phyloP scores from a whole-genome alignment of 2,113 vertebrate genomes.

The Eulemur rufifrons region DNA sequence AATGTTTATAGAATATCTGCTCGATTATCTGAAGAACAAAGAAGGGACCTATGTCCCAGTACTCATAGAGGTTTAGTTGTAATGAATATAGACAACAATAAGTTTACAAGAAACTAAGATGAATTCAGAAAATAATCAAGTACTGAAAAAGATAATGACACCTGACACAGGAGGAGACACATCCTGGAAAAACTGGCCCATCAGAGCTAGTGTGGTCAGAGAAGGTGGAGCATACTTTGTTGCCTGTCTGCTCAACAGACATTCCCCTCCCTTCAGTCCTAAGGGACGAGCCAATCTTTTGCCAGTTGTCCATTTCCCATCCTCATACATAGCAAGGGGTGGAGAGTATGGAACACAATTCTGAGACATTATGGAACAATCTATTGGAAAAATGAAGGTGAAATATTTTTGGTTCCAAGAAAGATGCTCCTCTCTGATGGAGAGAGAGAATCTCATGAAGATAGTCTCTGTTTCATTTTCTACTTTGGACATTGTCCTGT shows the following conservation, averaged over 20 bases:
- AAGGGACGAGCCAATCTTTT: neutral
- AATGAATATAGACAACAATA: neutral
- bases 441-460: neutral
- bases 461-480: neutral
- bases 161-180: neutral
- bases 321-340: rapidly evolving
- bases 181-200: rapidly evolving
- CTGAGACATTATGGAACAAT: neutral
- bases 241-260: rapidly evolving
- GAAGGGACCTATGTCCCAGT: neutral
- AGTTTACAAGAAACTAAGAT: neutral
- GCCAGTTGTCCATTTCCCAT: neutral
- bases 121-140: neutral
- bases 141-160: neutral
- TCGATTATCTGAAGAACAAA: neutral
- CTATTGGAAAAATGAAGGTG: neutral
- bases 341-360: neutral
- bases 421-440: neutral
- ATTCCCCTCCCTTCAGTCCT: neutral
- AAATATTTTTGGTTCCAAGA: neutral
- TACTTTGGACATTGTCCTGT: neutral
- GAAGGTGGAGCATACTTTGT: rapidly evolving
- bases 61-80: neutral
- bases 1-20: neutral
- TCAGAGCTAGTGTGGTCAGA: too few species aligned